Evolutionary conservation across 1,140 invertebrate genomes (phyloP).

Genomic region (Tyrophagus putrescentiae): DNA sequence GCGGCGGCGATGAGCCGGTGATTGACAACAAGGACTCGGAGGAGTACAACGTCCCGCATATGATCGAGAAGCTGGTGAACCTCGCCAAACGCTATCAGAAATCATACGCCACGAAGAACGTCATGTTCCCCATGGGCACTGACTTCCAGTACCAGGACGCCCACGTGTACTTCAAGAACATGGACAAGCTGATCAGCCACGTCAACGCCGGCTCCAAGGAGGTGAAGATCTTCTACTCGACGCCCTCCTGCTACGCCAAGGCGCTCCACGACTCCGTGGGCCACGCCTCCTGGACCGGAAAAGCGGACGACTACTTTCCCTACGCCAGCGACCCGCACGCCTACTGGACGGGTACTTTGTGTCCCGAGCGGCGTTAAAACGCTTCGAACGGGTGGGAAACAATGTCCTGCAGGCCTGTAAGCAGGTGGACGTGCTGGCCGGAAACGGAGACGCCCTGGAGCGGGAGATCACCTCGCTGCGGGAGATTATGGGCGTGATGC

Average conservation of each 20-base stretch:
- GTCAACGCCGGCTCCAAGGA: constrained; percentile 36
- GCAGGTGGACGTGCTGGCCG: constrained; percentile 28
- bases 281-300: constrained; percentile 41
- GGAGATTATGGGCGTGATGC: constrained; percentile 18
- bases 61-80: constrained; percentile 4
- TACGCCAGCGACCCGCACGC: constrained; percentile 35
- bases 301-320: constrained; percentile 69
- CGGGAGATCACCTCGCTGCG: constrained; percentile 14
- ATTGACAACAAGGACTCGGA: constrained; percentile 16
- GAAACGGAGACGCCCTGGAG: neutral
- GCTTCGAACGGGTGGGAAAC: constrained; percentile 43
- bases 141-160: constrained; percentile 37
- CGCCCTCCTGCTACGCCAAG: constrained; percentile 55
- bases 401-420: constrained; percentile 63
- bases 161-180: constrained; percentile 61
- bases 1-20: constrained; percentile 9
- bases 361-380: constrained; percentile 46
- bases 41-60: constrained; percentile 20
- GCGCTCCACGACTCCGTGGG: constrained; percentile 42
- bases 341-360: constrained; percentile 88
- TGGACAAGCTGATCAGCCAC: constrained; percentile 63
- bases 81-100: neutral
- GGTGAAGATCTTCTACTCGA: constrained; percentile 58
- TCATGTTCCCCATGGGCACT: constrained; percentile 22
- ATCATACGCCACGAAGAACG: constrained; percentile 19